Evolutionary conservation across 1,140 invertebrate genomes (phyloP).

Genomic region (Calosoma granatense): DNA sequence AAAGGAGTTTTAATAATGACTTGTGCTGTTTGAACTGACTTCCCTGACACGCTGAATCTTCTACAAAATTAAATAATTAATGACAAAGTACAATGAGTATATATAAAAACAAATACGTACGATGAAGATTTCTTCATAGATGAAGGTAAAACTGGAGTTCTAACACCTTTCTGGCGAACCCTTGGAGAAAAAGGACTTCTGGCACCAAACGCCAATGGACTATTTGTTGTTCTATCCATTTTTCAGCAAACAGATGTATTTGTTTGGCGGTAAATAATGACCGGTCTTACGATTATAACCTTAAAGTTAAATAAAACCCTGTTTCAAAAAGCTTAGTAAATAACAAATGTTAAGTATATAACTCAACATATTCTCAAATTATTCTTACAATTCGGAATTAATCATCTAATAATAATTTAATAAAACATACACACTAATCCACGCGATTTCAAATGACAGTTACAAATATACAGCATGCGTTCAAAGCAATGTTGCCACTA

Average conservation of each 20-base stretch:
- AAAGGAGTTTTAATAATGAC: slow-evolving; percentile 55
- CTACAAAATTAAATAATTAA: slow-evolving; percentile 32
- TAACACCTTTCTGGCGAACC: not conserved
- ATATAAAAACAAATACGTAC: not conserved
- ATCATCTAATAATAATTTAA: no score
- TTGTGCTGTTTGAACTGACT: slow-evolving; percentile 55
- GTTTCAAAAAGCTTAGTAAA: no score
- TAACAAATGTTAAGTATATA: no score
- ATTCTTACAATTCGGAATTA: no score
- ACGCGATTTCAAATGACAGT: no score
- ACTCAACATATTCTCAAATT: no score
- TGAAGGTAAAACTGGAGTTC: not conserved
- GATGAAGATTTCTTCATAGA: slow-evolving; percentile 9
- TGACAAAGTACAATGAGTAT: not conserved
- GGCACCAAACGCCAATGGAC: not conserved
- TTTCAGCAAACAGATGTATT: not conserved
- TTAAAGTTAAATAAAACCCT: not conserved
- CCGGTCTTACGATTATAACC: no score
- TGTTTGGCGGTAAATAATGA: not conserved
- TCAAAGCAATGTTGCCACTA: no score
- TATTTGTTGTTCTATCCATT: not conserved
- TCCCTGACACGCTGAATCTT: slow-evolving; percentile 44
- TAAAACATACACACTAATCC: no score
- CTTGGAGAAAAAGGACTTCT: slow-evolving; percentile 7
- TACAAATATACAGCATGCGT: no score